Percentiles rank a stretch among this genome's conserved stretches.
These are phyloP conservation scores for Limosa lapponica DNA, from an alignment of 2,797 vertebrate species.

Conservation along the genomic window DNA sequence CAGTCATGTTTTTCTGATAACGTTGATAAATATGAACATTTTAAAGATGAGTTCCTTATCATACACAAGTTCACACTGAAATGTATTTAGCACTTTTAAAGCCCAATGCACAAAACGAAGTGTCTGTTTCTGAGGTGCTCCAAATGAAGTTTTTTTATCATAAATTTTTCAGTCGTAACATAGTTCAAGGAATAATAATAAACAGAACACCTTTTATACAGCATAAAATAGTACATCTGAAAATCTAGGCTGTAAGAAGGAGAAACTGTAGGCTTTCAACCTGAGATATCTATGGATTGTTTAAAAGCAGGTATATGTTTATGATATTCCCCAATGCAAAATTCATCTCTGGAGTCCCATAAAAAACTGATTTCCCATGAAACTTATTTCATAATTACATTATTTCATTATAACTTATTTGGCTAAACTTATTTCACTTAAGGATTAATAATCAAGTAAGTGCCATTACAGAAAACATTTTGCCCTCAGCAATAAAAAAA, in stretches of 20 bases:
- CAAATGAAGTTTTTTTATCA: background rate
- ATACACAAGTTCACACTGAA: slow-evolving; percentile 40
- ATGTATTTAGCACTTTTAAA: slow-evolving; percentile 4
- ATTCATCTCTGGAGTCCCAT: background rate
- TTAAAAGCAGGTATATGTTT: background rate
- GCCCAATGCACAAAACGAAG: background rate
- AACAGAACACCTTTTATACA: background rate
- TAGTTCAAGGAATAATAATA: background rate
- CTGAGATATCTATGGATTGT: background rate
- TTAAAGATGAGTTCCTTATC: slow-evolving; percentile 62
- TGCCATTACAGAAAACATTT: background rate
- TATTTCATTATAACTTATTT: background rate
- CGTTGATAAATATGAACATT: slow-evolving; percentile 76
- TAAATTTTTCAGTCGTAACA: background rate
- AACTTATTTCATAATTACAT: background rate
- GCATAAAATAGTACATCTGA: background rate
- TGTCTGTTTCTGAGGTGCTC: background rate
- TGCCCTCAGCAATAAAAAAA: background rate
- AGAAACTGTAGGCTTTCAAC: background rate
- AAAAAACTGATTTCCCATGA: background rate
- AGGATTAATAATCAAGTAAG: background rate
- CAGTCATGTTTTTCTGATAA: slow-evolving; percentile 72
- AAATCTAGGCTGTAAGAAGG: background rate
- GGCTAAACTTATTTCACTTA: background rate
- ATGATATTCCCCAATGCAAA: background rate